These are phyloP conservation scores for Sceloporus tristichus DNA, from an alignment of 2,113 vertebrate species.

Conservation along the genomic window DNA sequence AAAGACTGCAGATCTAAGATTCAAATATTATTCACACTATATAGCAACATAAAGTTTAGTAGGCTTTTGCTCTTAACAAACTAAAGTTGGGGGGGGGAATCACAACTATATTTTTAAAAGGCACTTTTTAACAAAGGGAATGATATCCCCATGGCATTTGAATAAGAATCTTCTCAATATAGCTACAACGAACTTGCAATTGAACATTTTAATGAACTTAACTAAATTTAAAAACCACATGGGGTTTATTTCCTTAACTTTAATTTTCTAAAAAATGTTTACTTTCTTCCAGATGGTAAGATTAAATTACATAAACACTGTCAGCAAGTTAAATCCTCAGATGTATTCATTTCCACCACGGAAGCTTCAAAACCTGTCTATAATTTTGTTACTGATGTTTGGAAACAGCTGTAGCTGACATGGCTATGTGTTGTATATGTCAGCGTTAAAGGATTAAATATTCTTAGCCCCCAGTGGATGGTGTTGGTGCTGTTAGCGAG, in stretches of 20 bases:
- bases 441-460: slow-evolving; percentile 80
- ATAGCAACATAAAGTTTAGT: neutral
- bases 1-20: neutral
- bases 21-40: slow-evolving; percentile 1
- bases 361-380: slow-evolving; percentile 83
- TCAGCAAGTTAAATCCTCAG: slow-evolving; percentile 88
- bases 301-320: slow-evolving; percentile 92
- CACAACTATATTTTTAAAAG: slow-evolving; percentile 30
- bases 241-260: slow-evolving; percentile 80
- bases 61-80: neutral
- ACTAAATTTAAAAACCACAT: slow-evolving; percentile 68
- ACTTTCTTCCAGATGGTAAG: slow-evolving; percentile 91
- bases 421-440: slow-evolving; percentile 73
- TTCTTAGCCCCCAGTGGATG: slow-evolving; percentile 73
- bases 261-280: slow-evolving; percentile 85
- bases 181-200: slow-evolving; percentile 43
- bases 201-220: slow-evolving; percentile 62
- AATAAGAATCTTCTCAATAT: slow-evolving; percentile 59
- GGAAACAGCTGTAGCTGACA: slow-evolving; percentile 86
- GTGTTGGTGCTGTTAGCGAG: slow-evolving; percentile 67
- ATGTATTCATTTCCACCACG: slow-evolving; percentile 80
- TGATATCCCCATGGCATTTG: slow-evolving; percentile 46
- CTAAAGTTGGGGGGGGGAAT: slow-evolving; percentile 15
- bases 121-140: slow-evolving; percentile 36
- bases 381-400: slow-evolving; percentile 87